Base-by-base conservation (phyloP, 2,797 vertebrate genomes). In the Poecilia picta region DNA sequence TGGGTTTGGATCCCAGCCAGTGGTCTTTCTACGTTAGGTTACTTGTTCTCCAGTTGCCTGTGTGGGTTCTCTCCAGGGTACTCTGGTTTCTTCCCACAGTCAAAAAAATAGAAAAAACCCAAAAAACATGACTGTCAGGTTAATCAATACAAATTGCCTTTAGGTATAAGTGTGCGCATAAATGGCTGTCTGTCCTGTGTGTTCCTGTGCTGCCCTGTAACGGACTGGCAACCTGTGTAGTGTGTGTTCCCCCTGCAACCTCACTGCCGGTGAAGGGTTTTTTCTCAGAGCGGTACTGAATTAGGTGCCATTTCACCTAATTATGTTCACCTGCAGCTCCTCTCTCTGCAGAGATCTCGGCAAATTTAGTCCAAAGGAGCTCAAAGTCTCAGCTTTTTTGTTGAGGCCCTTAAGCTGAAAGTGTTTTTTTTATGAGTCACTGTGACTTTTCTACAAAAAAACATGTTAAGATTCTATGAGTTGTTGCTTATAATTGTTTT, bases 391-490 rank as follows among this genome's bases (percentile, higher is more conserved):
- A 64, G 20, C 39, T 11, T 25, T 68, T 70, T n/a, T 28, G 11
- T 71, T n/a, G 23, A 70, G 36, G 36, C 39, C 36, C 39, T 43
- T 11, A n/a, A n/a, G 66, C 23, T 25, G 2, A 43, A 25, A 23
- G 39, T 43, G 4, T n/a, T 43, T 70, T 43, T 68, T 33, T 70
- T 70, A 70, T 70, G 66, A 70, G 39, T 70, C 66, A 70, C 23
- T n/a, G 39, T 25, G 36, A n/a, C 10, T 43, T 68, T 68, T 68
- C 1, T 43, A 13, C 13, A 68, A 51, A 16, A 47, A 68, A 68
- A 8, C 12, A 41, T 41, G 23, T 41, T 41, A 41, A 41, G 41
- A 68, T 43, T 20, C 39, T 43, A 6, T 7, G 66, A 43, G 5
- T 25, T n/a, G 39, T 43, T 43, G 36, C 36, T 68, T 11, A 1